Conservation (phyloP, 2,888 invertebrate genomes). For the Gari tellinella region DNA sequence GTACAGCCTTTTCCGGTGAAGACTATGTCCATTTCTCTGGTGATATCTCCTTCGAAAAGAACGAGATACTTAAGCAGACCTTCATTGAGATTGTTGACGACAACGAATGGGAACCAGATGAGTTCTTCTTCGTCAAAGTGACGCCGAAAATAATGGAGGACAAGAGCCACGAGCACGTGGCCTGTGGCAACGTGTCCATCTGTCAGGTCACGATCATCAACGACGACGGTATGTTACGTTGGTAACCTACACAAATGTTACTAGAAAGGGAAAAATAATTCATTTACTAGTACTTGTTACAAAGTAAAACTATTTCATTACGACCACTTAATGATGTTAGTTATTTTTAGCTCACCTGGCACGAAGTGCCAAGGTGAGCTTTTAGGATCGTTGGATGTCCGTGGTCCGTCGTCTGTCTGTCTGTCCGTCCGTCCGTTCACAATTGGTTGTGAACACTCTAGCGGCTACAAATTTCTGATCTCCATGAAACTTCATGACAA, state of each 20-base stretch:
- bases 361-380: no score
- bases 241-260: background rate
- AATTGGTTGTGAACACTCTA: no score
- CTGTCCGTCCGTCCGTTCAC: no score
- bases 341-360: no score
- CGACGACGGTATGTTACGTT: slow-evolving; percentile 86
- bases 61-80: slow-evolving; percentile 85
- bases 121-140: slow-evolving; percentile 87
- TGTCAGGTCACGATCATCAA: slow-evolving; percentile 87
- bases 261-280: no score
- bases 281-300: no score
- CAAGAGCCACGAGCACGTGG: slow-evolving; percentile 75
- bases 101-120: slow-evolving; percentile 87
- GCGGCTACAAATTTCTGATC: no score
- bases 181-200: slow-evolving; percentile 86
- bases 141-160: slow-evolving; percentile 56
- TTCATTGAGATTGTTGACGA: slow-evolving; percentile 86
- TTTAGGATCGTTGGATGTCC: no score
- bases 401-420: no score
- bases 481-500: no score
- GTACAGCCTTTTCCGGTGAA: slow-evolving; percentile 86
- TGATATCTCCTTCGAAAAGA: slow-evolving; percentile 86
- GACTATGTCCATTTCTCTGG: slow-evolving; percentile 86
- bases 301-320: no score
- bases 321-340: no score